Evolutionary conservation across 2,888 invertebrate genomes (phyloP), one percentile per base, ranked within the genome.

Genomic region (Athetis lepigone): DNA sequence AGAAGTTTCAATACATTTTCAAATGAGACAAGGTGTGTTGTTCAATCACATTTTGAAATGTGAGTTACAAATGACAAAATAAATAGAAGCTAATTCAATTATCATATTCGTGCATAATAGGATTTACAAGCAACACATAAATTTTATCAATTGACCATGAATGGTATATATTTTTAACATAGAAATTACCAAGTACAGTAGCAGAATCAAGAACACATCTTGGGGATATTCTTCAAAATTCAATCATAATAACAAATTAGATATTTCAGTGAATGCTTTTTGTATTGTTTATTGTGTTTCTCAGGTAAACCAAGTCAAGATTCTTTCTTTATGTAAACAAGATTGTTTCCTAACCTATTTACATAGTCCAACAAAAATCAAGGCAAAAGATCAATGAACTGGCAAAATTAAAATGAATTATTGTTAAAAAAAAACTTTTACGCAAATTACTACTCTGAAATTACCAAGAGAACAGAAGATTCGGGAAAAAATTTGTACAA

Each of bases 371-470:
- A 67, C 54, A 36, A 75, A 75, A 79, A 67, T 73, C 78, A 77
- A 76, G 73, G 77, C 64, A 75, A 76, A 71, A 80, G 86, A 82
- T 86, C 80, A 84, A 69, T 82, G 82, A 83, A 84, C 83, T 79
- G 59, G 42, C 56, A 77, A 77, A 75, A 60, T 62, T 56, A 23
- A 55, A 59, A 62, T 61, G 3, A 49, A 51, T 18, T 43, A 56
- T 37, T 33, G 49, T 37, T 61, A 55, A 51, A 57, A n/a, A 49
- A 27, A n/a, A 23, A 40, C 13, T 29, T 65, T 37, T 33, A 50
- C 16, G 43, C 55, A 56, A 46, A 50, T 50, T 45, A 5, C 16
- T 29, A 43, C 18, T n/a, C n/a, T 37, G 25, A 57, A 56, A 46
- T 25, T 36, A 18, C 36, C 56, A 65, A 45, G 18, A 63, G 16